These are phyloP conservation scores for Lacerta bilineata DNA, from an alignment of 2,797 vertebrate genomes.

Conservation along the genomic window DNA sequence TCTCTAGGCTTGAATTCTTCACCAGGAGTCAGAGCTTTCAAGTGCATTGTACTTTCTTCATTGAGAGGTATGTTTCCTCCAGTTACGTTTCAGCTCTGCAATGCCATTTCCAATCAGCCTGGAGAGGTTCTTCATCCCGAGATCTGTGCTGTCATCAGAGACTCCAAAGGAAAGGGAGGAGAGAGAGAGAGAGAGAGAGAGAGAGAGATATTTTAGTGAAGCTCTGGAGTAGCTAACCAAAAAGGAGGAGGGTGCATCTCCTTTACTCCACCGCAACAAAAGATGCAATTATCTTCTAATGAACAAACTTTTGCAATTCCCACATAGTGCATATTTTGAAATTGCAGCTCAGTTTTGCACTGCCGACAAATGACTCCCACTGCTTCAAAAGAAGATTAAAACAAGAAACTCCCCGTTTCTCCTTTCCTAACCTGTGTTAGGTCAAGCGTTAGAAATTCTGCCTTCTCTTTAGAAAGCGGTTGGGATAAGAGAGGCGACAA, in stretches of 20 bases:
- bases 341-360: slow-evolving; percentile 44
- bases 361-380: slow-evolving; percentile 35
- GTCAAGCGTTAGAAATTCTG: slow-evolving; percentile 49
- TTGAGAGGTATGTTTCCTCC: slow-evolving; percentile 73
- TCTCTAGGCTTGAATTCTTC: slow-evolving; percentile 77
- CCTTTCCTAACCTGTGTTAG: slow-evolving; percentile 36
- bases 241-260: background rate
- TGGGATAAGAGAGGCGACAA: slow-evolving; percentile 22
- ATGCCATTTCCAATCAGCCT: slow-evolving; percentile 76
- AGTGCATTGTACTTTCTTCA: slow-evolving; percentile 77
- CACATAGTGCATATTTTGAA: slow-evolving; percentile 59
- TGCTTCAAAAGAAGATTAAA: background rate
- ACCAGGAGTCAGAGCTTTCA: slow-evolving; percentile 72
- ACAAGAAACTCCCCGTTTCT: slow-evolving; percentile 1
- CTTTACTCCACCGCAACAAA: slow-evolving; percentile 22
- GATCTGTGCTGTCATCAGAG: slow-evolving; percentile 70
- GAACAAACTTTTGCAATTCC: slow-evolving; percentile 66
- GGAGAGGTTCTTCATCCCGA: slow-evolving; percentile 77
- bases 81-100: slow-evolving; percentile 75
- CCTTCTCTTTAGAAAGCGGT: slow-evolving; percentile 29
- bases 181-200: slow-evolving; percentile 33
- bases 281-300: slow-evolving; percentile 46
- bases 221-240: slow-evolving; percentile 29
- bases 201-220: slow-evolving; percentile 52
- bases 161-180: slow-evolving; percentile 68